phyloP scores from a whole-genome alignment of 2,113 vertebrate genomes.

The Megatriorchis doriae region DNA sequence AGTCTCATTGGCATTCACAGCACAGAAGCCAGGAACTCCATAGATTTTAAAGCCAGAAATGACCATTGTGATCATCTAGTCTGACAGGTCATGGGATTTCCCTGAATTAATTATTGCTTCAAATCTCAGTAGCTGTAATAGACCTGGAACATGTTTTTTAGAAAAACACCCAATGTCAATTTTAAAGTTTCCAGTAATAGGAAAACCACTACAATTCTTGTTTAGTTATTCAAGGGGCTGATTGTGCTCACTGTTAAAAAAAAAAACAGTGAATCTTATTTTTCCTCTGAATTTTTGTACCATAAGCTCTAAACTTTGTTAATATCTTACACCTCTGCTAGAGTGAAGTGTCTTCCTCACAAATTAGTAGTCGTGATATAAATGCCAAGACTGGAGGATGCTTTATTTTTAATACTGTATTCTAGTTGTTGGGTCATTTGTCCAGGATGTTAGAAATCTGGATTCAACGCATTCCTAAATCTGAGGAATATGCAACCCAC shows the following conservation, averaged over 20 bases:
- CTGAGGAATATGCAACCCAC: neutral
- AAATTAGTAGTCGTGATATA: neutral
- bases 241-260: neutral
- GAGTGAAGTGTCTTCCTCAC: neutral
- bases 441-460: neutral
- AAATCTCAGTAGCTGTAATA: neutral
- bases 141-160: neutral
- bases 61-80: slow-evolving; percentile 48
- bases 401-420: neutral
- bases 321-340: neutral
- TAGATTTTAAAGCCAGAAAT: slow-evolving; percentile 55
- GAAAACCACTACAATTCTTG: neutral
- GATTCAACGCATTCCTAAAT: neutral
- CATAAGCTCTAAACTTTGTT: neutral
- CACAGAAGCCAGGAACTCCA: slow-evolving; percentile 20
- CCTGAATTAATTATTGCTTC: slow-evolving; percentile 30
- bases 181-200: neutral
- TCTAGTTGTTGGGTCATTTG: neutral
- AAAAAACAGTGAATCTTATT: neutral
- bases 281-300: neutral
- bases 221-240: neutral
- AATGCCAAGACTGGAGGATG: neutral
- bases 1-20: slow-evolving; percentile 61
- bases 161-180: neutral
- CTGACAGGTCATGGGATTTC: slow-evolving; percentile 26